Conservation (phyloP, 2,888 invertebrate genomes). For the Caenorhabditis becei region DNA sequence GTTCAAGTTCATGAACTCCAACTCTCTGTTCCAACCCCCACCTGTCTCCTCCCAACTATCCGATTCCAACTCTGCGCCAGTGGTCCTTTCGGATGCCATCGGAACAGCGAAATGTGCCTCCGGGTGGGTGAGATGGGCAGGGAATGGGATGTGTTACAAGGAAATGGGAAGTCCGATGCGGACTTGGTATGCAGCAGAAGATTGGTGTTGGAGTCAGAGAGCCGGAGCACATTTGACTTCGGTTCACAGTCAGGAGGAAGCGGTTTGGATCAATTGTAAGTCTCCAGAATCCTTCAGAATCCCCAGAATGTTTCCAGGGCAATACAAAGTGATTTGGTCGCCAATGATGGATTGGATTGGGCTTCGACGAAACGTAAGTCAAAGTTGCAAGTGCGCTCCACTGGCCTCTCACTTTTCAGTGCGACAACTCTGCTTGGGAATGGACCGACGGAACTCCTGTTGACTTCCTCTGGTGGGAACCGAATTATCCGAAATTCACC, state of each 20-base stretch:
- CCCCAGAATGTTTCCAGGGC: slow-evolving; percentile 1
- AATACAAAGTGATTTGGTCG: slow-evolving; percentile 31
- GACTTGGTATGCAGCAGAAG: slow-evolving; percentile 29
- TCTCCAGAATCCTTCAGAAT: neutral
- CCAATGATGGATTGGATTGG: slow-evolving; percentile 49
- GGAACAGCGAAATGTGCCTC: slow-evolving; percentile 34
- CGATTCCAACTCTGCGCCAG: too few relatives aligned
- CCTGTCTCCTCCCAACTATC: too few relatives aligned
- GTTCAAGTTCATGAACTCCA: neutral
- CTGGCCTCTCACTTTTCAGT: slow-evolving; percentile 6
- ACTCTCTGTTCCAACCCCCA: neutral
- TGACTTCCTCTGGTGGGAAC: slow-evolving; percentile 42
- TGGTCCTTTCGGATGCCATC: too few relatives aligned
- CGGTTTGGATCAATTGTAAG: slow-evolving; percentile 36
- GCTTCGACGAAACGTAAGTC: slow-evolving; percentile 20
- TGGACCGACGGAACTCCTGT: slow-evolving; percentile 46
- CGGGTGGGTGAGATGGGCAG: slow-evolving; percentile 30
- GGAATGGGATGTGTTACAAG: slow-evolving; percentile 32
- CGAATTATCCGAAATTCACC: slow-evolving; percentile 23
- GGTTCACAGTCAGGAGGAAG: slow-evolving; percentile 31
- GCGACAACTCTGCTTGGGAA: slow-evolving; percentile 29
- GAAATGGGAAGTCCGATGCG: neutral
- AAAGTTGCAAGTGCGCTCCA: neutral
- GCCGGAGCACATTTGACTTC: slow-evolving; percentile 43
- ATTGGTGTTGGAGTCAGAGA: slow-evolving; percentile 38